Conservation (phyloP, 2,888 invertebrate species). For the Chirona hameri region DNA sequence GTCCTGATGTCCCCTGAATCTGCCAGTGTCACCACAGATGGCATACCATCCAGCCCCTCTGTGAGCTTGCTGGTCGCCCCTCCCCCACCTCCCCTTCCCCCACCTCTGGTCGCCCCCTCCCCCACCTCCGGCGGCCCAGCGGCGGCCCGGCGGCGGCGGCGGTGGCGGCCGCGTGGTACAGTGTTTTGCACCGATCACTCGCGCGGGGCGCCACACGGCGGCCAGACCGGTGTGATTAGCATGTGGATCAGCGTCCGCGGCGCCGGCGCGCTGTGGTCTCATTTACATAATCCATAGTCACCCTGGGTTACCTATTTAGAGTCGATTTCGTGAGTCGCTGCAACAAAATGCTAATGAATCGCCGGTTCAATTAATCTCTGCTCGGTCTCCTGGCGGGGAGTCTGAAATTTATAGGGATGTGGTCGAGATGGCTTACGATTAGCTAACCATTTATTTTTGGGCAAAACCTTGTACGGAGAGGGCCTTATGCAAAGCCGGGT, state of each 20-base stretch:
- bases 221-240: neutral
- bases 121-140: neutral
- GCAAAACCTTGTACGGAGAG: neutral
- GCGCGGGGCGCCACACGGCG: neutral
- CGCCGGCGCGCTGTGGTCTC: neutral
- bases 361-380: conserved; percentile 6
- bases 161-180: neutral
- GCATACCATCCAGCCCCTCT: too few species aligned
- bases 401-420: neutral
- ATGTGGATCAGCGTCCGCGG: neutral
- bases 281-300: conserved; percentile 23
- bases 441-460: conserved; percentile 24
- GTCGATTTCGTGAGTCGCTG: conserved; percentile 26
- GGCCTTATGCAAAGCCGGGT: neutral
- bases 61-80: too few species aligned
- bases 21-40: too few species aligned
- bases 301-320: conserved; percentile 13
- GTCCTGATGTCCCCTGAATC: too few species aligned
- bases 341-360: conserved; percentile 25
- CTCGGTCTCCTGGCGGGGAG: neutral
- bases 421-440: neutral
- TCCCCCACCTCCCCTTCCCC: too few species aligned
- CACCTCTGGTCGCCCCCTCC: neutral
- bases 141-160: neutral
- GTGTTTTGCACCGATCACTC: neutral